Evolutionary conservation across 64 coral and sea anemone species (phyloP), one percentile per base, ranked within the genome.

Genomic region (Astreopora myriophthalma): DNA sequence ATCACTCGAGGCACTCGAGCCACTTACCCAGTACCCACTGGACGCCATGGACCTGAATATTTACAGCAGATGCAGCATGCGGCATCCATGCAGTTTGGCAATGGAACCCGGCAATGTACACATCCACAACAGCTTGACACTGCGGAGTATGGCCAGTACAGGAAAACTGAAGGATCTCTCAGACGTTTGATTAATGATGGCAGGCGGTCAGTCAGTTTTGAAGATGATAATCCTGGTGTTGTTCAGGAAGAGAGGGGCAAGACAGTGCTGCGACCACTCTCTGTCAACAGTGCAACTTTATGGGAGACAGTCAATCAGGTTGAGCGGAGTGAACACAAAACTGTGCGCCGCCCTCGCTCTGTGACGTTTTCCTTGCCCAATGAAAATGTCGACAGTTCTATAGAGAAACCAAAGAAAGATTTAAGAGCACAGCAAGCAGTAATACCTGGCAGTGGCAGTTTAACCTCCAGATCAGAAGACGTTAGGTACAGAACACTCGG

Each of bases 1-100:
- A 75, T 79, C 24, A 28, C 87, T 66, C 65, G 85, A 82, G 92
- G 85, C 74, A 34, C 87, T 94, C 85, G 87, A 69, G 87, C 92
- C 28, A 86, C 95, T 67, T 90, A 94, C 64, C 85, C 95, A 16
- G 75, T 64, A 60, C 87, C 92, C 40, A 87, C 39, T 42, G 75
- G 79, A 65, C 79, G 57, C 55, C 32, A 64, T 35, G 8, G 48
- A 7, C 44, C n/a, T 25, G 52, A 64, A 1, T 51, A 55, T 33
- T 57, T 31, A 8, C 79, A 34, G 1, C 79, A 83, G 22, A 80
- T 57, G 14, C 16, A 51, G 6, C 30, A 83, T 37, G 32, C 55
- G 5, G 52, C 79, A 3, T 65, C 79, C 46, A 57, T 93, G 17
- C 92, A 89, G 51, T 94, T 89, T 42, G 73, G 76, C 27, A 77